Evolutionary conservation across 2,113 vertebrate genomes (phyloP).

Genomic region (Cathartes aura): DNA sequence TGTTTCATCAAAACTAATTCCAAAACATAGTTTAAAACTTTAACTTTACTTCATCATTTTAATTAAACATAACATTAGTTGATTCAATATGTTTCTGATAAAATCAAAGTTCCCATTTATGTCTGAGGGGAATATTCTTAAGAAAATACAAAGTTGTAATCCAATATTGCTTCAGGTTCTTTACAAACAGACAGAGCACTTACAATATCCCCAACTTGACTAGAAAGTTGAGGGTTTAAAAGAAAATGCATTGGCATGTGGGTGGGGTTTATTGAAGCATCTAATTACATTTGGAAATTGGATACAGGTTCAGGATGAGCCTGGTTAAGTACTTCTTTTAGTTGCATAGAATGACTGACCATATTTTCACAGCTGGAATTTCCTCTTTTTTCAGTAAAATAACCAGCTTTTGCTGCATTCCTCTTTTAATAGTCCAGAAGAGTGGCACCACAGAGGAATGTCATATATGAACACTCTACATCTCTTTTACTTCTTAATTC

Average conservation of each 20-base stretch:
- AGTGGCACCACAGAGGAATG: constrained; percentile 35
- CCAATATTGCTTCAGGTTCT: constrained; percentile 66
- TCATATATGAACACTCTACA: neutral
- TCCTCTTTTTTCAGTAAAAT: constrained; percentile 40
- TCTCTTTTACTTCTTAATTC: neutral
- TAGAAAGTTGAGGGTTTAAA: constrained; percentile 71
- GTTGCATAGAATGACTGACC: constrained; percentile 73
- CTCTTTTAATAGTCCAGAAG: neutral
- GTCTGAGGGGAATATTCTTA: constrained; percentile 41
- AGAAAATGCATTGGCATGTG: constrained; percentile 69
- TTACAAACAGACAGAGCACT: constrained; percentile 67
- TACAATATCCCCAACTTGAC: constrained; percentile 59
- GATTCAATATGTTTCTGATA: constrained; percentile 46
- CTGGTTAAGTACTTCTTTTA: constrained; percentile 72
- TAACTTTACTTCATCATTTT: constrained; percentile 29
- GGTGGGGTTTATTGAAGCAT: constrained; percentile 79
- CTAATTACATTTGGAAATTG: constrained; percentile 79
- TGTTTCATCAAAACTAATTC: constrained; percentile 6
- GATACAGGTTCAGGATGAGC: constrained; percentile 72
- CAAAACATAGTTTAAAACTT: constrained; percentile 29
- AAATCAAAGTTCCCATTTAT: constrained; percentile 3
- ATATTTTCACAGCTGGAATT: constrained; percentile 73
- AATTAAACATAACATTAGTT: constrained; percentile 62
- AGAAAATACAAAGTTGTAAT: constrained; percentile 72
- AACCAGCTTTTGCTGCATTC: constrained; percentile 48